Base-by-base conservation (phyloP, 2,113 vertebrate species). In the Lynx canadensis region DNA sequence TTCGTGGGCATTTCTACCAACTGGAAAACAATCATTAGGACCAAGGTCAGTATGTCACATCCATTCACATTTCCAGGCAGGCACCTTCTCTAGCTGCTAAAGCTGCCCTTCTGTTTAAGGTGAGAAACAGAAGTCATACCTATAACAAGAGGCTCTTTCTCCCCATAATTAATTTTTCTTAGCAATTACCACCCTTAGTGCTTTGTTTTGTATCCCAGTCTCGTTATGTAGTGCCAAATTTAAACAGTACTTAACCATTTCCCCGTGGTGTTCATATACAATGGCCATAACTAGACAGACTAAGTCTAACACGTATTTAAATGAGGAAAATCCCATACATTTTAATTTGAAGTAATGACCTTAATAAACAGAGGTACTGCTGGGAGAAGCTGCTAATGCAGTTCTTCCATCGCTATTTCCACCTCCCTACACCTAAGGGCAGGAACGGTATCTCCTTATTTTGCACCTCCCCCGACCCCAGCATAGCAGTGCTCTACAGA, bases 151-250 rank as follows among this genome's bases (percentile, higher is more conserved):
- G 57, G 36, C 19, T 33, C 31, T 90, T 97, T 69, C 55, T 91
- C 33, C 36, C 33, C 96, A 79, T 92, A 96, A 98, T 98, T 98
- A 98, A 97, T 86, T 95, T 98, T 97, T 97, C 73, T 96, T 66
- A 94, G 71, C 66, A 52, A 41, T 94, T 60, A 98, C 92, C 85
- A 95, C 65, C 69, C 95, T 94, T 97, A 93, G 92, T 97, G 93
- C 94, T 98, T 98, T 98, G 92, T 97, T 76, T 81, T 86, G 74
- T 87, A 97, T 50, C 89, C 90, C 66, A 89, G 63, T 48, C 97
- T 98, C 19, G 3, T 93, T 97, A 94, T 93, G 91, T 94, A 96
- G 95, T 94, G 87, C 50, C 76, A 97, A 93, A 97, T 97, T 89
- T 98, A 98, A 98, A 81, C 73, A 94, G 87, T 97, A 0, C 41